These are phyloP conservation scores for Lasioglossum villosulum DNA, from an alignment of 2,888 invertebrate genomes.

Conservation along the genomic window DNA sequence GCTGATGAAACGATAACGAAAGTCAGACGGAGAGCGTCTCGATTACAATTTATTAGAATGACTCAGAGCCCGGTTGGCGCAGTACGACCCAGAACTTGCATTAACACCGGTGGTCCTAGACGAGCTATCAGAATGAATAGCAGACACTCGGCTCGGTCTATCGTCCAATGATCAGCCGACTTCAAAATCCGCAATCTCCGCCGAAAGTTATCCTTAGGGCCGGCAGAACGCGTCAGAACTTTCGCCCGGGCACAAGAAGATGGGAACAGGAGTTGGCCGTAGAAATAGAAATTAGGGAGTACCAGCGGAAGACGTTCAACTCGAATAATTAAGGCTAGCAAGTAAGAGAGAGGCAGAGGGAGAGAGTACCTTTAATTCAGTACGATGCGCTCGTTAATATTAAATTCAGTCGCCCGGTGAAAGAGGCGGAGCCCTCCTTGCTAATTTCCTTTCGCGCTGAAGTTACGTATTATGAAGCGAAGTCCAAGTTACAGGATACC, in stretches of 20 bases:
- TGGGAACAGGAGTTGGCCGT: conserved; percentile 39
- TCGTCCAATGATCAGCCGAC: conserved; percentile 22
- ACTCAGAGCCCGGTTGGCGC: neutral
- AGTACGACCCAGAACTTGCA: conserved; percentile 3
- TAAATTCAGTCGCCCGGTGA: conserved; percentile 57
- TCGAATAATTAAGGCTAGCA: conserved; percentile 73
- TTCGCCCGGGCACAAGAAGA: conserved; percentile 5
- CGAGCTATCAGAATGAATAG: conserved; percentile 6
- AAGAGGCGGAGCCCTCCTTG: conserved; percentile 24
- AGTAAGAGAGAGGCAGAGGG: neutral
- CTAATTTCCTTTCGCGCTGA: conserved; percentile 50
- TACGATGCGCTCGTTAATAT: conserved; percentile 66
- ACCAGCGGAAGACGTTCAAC: conserved; percentile 62
- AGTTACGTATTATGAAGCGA: conserved; percentile 46
- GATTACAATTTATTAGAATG: neutral
- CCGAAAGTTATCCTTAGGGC: conserved; percentile 21
- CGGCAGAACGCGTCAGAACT: conserved; percentile 26
- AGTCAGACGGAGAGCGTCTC: neutral
- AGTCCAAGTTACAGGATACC: conserved; percentile 38
- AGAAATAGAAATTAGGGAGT: conserved; percentile 64
- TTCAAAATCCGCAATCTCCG: conserved; percentile 46
- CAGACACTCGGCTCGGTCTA: conserved; percentile 1
- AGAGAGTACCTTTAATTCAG: conserved; percentile 57
- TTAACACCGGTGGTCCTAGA: conserved; percentile 1
- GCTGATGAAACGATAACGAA: neutral